A percentile compares a stretch with the other conserved stretches of the same genome.
These are phyloP conservation scores for Rhizomys pruinosus DNA, from an alignment of 2,113 vertebrate genomes.

Conservation along the genomic window DNA sequence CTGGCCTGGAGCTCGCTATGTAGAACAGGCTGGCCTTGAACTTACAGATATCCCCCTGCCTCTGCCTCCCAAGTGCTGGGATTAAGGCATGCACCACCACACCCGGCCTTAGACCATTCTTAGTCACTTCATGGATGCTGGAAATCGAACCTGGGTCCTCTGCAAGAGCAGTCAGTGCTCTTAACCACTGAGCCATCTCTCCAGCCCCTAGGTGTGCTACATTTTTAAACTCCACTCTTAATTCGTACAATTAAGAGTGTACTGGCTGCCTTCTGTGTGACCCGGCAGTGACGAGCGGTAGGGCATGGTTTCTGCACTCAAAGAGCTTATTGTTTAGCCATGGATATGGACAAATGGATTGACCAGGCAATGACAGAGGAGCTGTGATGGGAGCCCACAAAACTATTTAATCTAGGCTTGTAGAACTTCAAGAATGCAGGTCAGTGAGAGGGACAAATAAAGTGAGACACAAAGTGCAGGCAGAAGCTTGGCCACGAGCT, in stretches of 20 bases:
- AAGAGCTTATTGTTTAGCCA: background rate
- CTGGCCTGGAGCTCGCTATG: no score
- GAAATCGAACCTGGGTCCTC: no score
- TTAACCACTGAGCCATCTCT: no score
- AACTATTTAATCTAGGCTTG: background rate
- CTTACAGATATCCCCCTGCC: no score
- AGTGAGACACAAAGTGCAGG: background rate
- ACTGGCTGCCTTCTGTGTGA: background rate
- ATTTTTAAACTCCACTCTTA: background rate
- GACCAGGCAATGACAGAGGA: background rate
- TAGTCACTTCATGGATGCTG: no score
- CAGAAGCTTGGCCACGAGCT: background rate
- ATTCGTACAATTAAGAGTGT: background rate
- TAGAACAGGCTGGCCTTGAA: no score
- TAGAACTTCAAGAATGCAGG: background rate
- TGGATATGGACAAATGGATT: background rate
- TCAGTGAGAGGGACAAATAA: background rate
- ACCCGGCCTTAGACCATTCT: no score
- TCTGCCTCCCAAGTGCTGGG: no score
- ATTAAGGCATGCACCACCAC: no score
- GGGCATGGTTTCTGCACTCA: background rate
- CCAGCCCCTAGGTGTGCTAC: no score
- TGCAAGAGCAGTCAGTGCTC: no score
- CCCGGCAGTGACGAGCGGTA: background rate
- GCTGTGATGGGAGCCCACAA: background rate